Evolutionary conservation across 1,140 invertebrate genomes (phyloP).

Genomic region (Cheumatopsyche charites): DNA sequence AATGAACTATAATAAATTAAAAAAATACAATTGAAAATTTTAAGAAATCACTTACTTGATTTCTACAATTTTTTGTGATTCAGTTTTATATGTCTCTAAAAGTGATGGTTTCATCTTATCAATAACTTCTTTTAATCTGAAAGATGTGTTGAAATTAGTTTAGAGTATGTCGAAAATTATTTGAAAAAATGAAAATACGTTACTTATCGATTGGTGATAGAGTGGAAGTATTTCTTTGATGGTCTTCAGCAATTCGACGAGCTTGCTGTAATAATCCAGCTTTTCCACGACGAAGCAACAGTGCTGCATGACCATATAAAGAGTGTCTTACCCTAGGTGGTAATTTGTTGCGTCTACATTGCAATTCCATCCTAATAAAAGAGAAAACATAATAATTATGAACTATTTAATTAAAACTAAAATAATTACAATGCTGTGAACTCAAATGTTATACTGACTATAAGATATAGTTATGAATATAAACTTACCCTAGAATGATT

Average conservation of each 20-base stretch:
- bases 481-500: conserved; percentile 42
- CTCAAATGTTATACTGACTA: no score
- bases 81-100: conserved; percentile 56
- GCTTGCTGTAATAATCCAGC: conserved; percentile 42
- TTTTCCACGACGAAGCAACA: conserved; percentile 41
- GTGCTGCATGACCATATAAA: conserved; percentile 41
- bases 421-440: no score
- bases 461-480: neutral
- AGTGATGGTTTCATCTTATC: conserved; percentile 56
- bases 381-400: neutral
- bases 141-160: no score
- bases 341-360: conserved; percentile 39
- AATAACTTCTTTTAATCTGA: conserved; percentile 57
- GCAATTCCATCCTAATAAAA: conserved; percentile 40
- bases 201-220: conserved; percentile 18
- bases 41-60: conserved; percentile 41
- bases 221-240: conserved; percentile 10
- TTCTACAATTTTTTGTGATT: conserved; percentile 52
- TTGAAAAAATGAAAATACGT: neutral
- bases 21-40: neutral
- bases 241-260: conserved; percentile 41
- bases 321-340: conserved; percentile 31
- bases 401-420: no score
- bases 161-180: no score
- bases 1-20: neutral